Percentiles rank a stretch among this genome's conserved stretches.
These are phyloP conservation scores for Sebastes nivosus DNA, from an alignment of 2,797 vertebrate genomes.

Conservation along the genomic window DNA sequence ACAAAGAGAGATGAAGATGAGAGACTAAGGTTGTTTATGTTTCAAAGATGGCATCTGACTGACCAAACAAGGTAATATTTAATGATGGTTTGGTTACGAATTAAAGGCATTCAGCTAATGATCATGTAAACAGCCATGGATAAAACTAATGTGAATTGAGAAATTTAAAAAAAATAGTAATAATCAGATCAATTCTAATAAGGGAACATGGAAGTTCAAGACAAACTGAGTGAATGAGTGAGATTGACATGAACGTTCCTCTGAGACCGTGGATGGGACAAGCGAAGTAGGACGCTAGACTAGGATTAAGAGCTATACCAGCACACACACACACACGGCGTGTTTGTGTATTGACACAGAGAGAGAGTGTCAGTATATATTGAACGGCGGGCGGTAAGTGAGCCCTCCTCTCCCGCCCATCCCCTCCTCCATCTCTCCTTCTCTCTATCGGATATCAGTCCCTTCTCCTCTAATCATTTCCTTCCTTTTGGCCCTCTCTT, in stretches of 20 bases:
- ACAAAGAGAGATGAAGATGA: constrained; percentile 20
- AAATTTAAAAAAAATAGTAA: neutral
- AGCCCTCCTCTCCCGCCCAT: constrained; percentile 64
- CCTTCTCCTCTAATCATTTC: constrained; percentile 85
- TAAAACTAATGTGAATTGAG: neutral
- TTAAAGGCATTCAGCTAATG: neutral
- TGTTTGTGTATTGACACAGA: constrained; percentile 78
- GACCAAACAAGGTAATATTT: neutral
- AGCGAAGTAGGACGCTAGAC: constrained; percentile 40
- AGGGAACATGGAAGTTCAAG: constrained; percentile 29
- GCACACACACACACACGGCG: constrained; percentile 25
- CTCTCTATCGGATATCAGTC: constrained; percentile 84
- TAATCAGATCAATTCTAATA: neutral
- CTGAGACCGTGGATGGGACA: constrained; percentile 44
- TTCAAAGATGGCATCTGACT: neutral
- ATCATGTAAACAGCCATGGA: neutral
- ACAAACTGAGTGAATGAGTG: constrained; percentile 12
- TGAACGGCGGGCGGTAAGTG: constrained; percentile 79
- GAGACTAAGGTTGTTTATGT: neutral
- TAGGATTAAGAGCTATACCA: constrained; percentile 53
- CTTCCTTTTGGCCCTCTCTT: constrained; percentile 84
- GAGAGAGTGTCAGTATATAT: constrained; percentile 82
- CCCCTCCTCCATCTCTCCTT: constrained; percentile 65
- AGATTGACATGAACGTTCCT: constrained; percentile 55
- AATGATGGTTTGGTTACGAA: neutral